Evolutionary conservation across 2,797 vertebrate species (phyloP), one percentile per base, ranked within the genome.

Genomic region (Hozukius guyotensis): DNA sequence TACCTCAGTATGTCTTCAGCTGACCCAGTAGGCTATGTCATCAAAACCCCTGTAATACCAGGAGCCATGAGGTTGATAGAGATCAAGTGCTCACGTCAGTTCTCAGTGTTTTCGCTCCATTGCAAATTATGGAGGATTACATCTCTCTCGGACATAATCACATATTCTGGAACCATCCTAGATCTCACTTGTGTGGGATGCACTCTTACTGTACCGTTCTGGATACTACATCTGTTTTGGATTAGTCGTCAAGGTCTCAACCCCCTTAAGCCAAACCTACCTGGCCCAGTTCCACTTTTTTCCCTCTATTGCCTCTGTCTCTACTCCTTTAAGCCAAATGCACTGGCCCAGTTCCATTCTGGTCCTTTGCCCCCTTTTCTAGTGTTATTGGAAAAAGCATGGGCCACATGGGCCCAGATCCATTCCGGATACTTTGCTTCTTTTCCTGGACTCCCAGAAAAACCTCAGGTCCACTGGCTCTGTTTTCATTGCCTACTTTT

Each of bases 221-320:
- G 84, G 76, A 84, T 52, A 52, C 81, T 82, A 79, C 90, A 92
- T 93, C 91, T 93, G 91, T 92, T 86, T 79, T 61, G 89, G 91
- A 93, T 94, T 93, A 93, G 84, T 81, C 9, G 13, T 66, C 52
- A 64, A 81, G 77, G 86, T 86, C 83, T 80, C 89, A 72, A 69
- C 72, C 64, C 76, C 22, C 38, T 74, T 74, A 82, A 84, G 57
- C 71, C 81, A 53, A 75, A 69, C 73, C 82, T 72, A 80, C 79
- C 81, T 90, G 89, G 85, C 75, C 75, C 25, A 0, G 3, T 64
- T 86, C 86, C 89, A 86, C 71, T 82, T 73, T 32, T 72, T 46
- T 16, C 8, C 24, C 72, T 13, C 66, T 73, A 59, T 56, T 72
- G 67, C 67, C 69, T 71, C 56, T 64, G 42, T 75, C 25, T 9